phyloP scores from a whole-genome alignment of 2,113 vertebrate genomes.

The Engystomops pustulosus region DNA sequence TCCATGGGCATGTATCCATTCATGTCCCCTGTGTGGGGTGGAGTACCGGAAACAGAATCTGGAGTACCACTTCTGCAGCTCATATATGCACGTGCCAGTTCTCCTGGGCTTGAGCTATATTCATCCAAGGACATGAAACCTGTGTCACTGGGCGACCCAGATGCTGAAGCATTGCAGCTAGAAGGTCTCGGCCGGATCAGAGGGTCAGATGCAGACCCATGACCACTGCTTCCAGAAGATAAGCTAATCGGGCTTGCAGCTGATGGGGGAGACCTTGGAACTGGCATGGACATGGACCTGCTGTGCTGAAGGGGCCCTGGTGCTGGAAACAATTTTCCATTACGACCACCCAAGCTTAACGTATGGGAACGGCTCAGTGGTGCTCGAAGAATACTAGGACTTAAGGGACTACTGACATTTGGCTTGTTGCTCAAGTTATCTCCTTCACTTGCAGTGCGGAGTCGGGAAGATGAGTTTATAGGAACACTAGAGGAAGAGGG shows the following conservation, averaged over 20 bases:
- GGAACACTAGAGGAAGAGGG: conserved; percentile 78
- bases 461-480: conserved; percentile 70
- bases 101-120: conserved; percentile 89
- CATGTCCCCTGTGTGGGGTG: conserved; percentile 76
- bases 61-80: conserved; percentile 88
- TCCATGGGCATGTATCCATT: conserved; percentile 93
- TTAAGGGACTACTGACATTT: conserved; percentile 84
- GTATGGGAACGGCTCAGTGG: conserved; percentile 88
- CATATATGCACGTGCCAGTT: conserved; percentile 76
- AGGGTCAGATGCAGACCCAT: conserved; percentile 79
- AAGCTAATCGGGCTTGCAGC: conserved; percentile 80
- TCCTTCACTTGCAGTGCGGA: conserved; percentile 88
- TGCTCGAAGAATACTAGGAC: conserved; percentile 81
- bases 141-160: conserved; percentile 90
- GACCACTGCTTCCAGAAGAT: conserved; percentile 77
- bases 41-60: conserved; percentile 81
- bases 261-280: conserved; percentile 83
- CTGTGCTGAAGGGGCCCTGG: conserved; percentile 82
- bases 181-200: conserved; percentile 80
- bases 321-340: conserved; percentile 65
- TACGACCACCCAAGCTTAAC: conserved; percentile 66
- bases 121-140: conserved; percentile 95
- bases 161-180: conserved; percentile 88
- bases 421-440: conserved; percentile 82
- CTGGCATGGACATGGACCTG: conserved; percentile 91